Evolutionary conservation across 2,113 vertebrate genomes (phyloP), one percentile per base, ranked within the genome.

Genomic region (Tragelaphus buxtoni): DNA sequence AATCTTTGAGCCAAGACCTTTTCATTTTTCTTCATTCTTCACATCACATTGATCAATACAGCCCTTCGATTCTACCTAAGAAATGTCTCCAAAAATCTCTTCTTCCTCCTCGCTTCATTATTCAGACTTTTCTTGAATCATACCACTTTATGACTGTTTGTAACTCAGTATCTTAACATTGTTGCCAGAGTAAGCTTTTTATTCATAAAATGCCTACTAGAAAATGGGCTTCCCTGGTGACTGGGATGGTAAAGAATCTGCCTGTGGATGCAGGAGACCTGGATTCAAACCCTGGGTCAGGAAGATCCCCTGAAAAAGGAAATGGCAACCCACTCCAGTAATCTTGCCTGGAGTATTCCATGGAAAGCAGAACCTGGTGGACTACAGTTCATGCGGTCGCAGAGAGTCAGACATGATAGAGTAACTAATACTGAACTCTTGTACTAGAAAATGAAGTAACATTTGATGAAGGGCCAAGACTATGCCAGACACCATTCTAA

Each of bases 341-440:
- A 22, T 39, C 65, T 72, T 39, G 18, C n/a, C n/a, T 24, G 65
- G 18, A 72, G 5, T 72, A 72, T 11, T 39, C n/a, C 65, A 39
- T 39, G n/a, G 4, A 69, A 39, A 69, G 65, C 11, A 2, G 18
- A 69, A 35, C n/a, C 65, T 39, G n/a, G 32, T 63, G 12, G 61
- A 65, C 16, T n/a, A 1, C 7, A 65, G 61, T 65, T n/a, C 7
- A 65, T 7, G 14, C 7, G 30, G 65, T 69, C 0, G 0, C n/a
- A 69, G 3, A 69, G n/a, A 39, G 65, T 69, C 18, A 3, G 18
- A 35, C 65, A 69, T 1, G 2, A 11, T 39, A 2, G 65, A 6
- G 4, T 69, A 39, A 69, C 18, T 22, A 39, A 69, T 4, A 72
- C n/a, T 72, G 39, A 69, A 69, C 65, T 11, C 65, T 69, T 72